These are phyloP conservation scores for Xylota sylvarum DNA, from an alignment of 2,888 invertebrate species.

Conservation along the genomic window DNA sequence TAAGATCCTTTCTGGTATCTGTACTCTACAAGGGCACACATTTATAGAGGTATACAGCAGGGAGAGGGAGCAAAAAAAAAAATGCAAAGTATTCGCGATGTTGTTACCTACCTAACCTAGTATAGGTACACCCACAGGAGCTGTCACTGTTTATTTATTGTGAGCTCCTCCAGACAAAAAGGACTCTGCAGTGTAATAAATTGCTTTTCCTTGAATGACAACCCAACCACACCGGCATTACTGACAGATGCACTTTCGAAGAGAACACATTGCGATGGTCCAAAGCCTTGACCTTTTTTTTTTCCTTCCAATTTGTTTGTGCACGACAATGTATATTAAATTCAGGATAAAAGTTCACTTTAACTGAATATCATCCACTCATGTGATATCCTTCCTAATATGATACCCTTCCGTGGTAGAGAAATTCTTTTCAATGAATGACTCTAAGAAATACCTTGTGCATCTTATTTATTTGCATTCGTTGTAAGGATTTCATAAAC, in stretches of 20 bases:
- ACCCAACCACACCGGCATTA: constrained; percentile 32
- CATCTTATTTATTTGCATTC: constrained; percentile 13
- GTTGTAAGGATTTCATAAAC: background rate
- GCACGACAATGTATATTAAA: constrained; percentile 56
- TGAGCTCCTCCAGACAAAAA: constrained; percentile 36
- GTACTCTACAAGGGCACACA: constrained; percentile 25
- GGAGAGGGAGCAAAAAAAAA: constrained; percentile 16
- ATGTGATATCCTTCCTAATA: constrained; percentile 14
- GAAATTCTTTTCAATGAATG: constrained; percentile 9
- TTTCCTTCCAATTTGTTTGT: constrained; percentile 11
- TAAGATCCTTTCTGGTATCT: constrained; percentile 27
- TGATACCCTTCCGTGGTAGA: background rate
- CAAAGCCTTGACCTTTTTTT: constrained; percentile 58
- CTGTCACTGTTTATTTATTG: constrained; percentile 74
- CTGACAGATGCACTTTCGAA: constrained; percentile 64
- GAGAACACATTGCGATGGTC: constrained; percentile 32
- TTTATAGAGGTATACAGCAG: background rate
- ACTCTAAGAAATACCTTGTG: constrained; percentile 3
- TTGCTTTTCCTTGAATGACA: constrained; percentile 56
- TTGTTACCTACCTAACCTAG: constrained; percentile 5
- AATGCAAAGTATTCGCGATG: constrained; percentile 50
- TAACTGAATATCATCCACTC: constrained; percentile 7
- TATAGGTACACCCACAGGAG: constrained; percentile 20
- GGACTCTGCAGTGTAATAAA: constrained; percentile 63
- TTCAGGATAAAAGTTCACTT: constrained; percentile 33